Base-by-base conservation (phyloP, 2,113 vertebrate species). In the Ictalurus furcatus region DNA sequence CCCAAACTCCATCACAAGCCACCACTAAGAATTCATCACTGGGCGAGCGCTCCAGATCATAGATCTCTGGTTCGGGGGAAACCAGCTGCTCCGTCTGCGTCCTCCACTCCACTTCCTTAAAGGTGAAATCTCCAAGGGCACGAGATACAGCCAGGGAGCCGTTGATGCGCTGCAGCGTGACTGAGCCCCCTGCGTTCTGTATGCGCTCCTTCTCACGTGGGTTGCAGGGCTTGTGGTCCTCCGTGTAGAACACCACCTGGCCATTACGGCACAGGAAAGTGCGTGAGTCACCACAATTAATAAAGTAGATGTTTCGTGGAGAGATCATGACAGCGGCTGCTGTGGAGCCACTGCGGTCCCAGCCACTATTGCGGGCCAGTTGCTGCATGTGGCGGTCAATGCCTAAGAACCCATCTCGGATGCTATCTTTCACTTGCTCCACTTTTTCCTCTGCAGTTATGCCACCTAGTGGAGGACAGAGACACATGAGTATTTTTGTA, bases 1-100 rank as follows among this genome's bases (percentile, higher is more conserved):
- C 97, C 96, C 96, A 97, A 52, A 97, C 95, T 0, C 96, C 96
- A 1, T 97, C 96, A 3, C 96, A 97, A 1, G 96, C 97, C 89
- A 96, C 91, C 84, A 97, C 93, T 37, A 97, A 73, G 91, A 97
- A 97, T 94, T 97, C 96, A 4, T 97, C 97, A 69, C 92, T 91
- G 0, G 90, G 88, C 0, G 88, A 93, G 84, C 96, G 95, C 87
- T 92, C 91, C 92, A 97, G 59, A 58, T 96, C 94, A 0, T 95
- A 95, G 81, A 97, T 94, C 87, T 97, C 96, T 0, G 97, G 97
- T 92, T 97, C 96, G 0, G 97, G 96, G 0, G 97, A 97, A 81
- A 97, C 95, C 1, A 97, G 95, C 91, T 97, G 96, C 92, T 96
- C 95, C 0, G 96, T 96, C 65, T 96, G 95, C 1, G 94, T 90